Percentiles rank a stretch among this genome's conserved stretches.
These are phyloP conservation scores for Mnemiopsis leidyi DNA, from an alignment of 37 sponge, comb jelly and placozoan genomes.

Conservation along the genomic window DNA sequence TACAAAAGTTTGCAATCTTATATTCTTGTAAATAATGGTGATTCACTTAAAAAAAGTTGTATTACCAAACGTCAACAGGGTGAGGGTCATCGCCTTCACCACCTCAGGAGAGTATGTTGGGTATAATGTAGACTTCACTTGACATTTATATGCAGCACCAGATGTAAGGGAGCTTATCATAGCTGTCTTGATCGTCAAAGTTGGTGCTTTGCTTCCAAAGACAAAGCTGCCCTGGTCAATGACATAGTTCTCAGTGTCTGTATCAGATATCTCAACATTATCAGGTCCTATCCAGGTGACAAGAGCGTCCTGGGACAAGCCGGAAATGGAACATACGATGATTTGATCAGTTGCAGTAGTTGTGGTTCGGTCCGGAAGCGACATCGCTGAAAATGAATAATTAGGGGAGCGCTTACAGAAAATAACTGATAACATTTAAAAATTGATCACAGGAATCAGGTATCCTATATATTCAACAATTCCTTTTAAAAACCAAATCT, in stretches of 20 bases:
- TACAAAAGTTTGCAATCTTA: too few relatives aligned
- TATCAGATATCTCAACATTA: neutral
- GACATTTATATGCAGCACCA: neutral
- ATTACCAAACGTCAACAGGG: neutral
- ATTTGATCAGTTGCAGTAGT: neutral
- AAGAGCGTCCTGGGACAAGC: neutral
- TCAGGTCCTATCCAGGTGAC: neutral
- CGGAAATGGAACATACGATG: neutral
- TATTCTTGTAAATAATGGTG: too few relatives aligned
- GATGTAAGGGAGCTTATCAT: neutral
- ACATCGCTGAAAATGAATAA: constrained; percentile 1
- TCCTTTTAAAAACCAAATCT: too few relatives aligned
- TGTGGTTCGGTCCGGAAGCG: neutral
- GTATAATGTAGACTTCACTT: neutral
- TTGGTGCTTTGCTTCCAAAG: neutral
- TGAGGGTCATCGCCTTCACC: neutral
- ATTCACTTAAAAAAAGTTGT: too few relatives aligned
- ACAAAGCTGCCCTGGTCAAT: neutral
- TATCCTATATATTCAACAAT: too few relatives aligned
- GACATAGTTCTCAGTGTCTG: neutral
- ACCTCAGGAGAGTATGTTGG: constrained; percentile 16
- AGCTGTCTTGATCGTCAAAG: neutral
- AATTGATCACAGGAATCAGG: neutral
- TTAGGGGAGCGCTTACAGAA: neutral
- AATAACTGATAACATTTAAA: neutral